A percentile compares a stretch with the other conserved stretches of the same genome.
Conservation (phyloP, 1,140 invertebrate genomes). For the Ceratina australensis region DNA sequence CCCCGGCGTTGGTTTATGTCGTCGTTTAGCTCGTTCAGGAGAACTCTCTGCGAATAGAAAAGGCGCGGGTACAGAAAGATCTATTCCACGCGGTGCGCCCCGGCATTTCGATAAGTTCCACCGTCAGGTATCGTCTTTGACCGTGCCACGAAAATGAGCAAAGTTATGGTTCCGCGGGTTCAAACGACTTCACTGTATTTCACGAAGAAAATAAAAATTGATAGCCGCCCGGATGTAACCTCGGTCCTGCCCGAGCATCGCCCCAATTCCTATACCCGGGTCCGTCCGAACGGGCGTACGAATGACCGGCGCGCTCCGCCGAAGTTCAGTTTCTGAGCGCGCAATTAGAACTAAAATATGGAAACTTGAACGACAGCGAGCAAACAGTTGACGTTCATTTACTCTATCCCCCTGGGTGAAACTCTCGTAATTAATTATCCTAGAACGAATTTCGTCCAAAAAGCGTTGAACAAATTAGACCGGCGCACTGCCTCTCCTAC, state of each 20-base stretch:
- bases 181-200: not conserved
- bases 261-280: no score
- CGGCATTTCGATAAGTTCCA: constrained; percentile 17
- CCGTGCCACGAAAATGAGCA: constrained; percentile 2
- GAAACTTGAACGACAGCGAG: not conserved
- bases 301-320: not conserved
- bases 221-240: not conserved
- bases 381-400: constrained; percentile 12
- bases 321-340: not conserved
- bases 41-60: not conserved
- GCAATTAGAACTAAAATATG: not conserved
- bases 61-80: not conserved
- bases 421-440: constrained; percentile 13
- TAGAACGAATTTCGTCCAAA: not conserved
- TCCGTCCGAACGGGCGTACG: no score
- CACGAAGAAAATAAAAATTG: constrained; percentile 21
- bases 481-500: no score
- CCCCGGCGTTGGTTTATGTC: not conserved
- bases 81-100: not conserved
- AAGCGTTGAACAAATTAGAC: constrained; percentile 1
- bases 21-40: constrained; percentile 17
- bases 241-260: no score
- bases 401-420: not conserved
- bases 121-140: constrained; percentile 12
- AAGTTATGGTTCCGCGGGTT: constrained; percentile 16